Percentiles rank a stretch among this genome's conserved stretches.
Conservation (phyloP, 2,113 vertebrate species). For the Tachysurus vachellii region DNA sequence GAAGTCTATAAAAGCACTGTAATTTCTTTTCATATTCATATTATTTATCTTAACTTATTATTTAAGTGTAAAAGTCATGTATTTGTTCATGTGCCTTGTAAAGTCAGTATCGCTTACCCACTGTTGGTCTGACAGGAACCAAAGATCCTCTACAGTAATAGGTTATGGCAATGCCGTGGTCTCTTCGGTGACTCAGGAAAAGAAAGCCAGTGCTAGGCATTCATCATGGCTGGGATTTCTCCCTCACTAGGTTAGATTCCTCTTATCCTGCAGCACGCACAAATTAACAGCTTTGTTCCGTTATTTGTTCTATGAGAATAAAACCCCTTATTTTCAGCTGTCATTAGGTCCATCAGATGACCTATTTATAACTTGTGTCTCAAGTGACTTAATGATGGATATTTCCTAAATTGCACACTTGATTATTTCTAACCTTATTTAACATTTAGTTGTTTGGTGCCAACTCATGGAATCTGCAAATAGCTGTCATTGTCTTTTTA, state of each 20-base stretch:
- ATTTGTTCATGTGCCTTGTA: background rate
- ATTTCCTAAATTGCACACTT: background rate
- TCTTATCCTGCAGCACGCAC: slow-evolving; percentile 36
- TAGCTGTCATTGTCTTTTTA: background rate
- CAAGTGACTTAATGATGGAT: background rate
- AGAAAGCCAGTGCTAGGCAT: slow-evolving; percentile 15
- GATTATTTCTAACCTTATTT: background rate
- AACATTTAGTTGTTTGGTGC: background rate
- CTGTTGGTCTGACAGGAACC: slow-evolving; percentile 17
- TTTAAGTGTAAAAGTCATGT: too few relatives aligned
- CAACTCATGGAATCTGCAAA: background rate
- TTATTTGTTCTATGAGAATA: slow-evolving; percentile 6
- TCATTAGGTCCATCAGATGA: background rate
- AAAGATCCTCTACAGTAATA: slow-evolving; percentile 2
- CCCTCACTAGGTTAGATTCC: background rate
- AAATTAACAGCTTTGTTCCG: slow-evolving; percentile 45
- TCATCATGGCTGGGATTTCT: slow-evolving; percentile 15
- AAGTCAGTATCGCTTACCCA: slow-evolving; percentile 27
- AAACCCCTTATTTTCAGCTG: background rate
- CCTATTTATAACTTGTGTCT: background rate
- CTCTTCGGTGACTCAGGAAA: background rate
- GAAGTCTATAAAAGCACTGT: background rate
- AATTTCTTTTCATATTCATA: background rate
- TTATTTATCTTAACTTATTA: background rate
- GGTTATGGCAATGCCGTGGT: background rate